These are phyloP conservation scores for Chaetophractus vellerosus DNA, from an alignment of 2,797 vertebrate genomes.

Conservation along the genomic window DNA sequence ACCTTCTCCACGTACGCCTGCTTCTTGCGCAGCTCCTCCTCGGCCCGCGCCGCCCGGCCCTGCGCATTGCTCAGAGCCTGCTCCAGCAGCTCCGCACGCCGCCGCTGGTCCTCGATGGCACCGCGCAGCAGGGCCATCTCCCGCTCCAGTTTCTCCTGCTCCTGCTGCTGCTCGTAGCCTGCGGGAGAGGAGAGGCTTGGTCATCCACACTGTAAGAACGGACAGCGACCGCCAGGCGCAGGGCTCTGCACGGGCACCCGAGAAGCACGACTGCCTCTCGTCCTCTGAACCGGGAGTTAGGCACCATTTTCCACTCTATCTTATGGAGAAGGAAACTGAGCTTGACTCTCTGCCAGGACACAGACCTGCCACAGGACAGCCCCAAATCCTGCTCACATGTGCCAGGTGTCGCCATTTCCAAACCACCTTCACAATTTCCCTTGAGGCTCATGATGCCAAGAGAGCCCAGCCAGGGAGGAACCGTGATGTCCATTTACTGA, in stretches of 20 bases:
- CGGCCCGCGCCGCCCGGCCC: conserved; percentile 92
- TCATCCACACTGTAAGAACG: neutral
- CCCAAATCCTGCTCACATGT: neutral
- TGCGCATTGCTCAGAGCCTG: conserved; percentile 94
- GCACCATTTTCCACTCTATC: neutral
- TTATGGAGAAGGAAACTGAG: neutral
- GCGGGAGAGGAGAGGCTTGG: neutral
- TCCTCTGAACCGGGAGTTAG: neutral
- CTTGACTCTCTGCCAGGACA: neutral
- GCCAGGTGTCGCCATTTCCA: neutral
- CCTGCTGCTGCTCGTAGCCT: conserved; percentile 96
- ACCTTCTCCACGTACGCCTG: conserved; percentile 97
- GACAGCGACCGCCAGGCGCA: neutral
- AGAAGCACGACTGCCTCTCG: neutral
- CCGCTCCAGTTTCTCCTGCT: conserved; percentile 94
- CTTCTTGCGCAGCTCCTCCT: conserved; percentile 96
- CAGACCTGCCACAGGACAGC: neutral
- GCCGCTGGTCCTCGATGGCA: conserved; percentile 95
- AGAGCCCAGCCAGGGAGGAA: neutral
- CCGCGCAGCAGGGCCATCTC: conserved; percentile 93
- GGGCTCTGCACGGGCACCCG: neutral
- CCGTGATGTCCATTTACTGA: neutral
- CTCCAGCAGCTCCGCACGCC: conserved; percentile 94
- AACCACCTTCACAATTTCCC: neutral
- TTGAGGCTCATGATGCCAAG: neutral